A percentile compares a stretch with the other conserved stretches of the same genome.
These are phyloP conservation scores for Brachylomia viminalis DNA, from an alignment of 2,888 invertebrate species.

Conservation along the genomic window DNA sequence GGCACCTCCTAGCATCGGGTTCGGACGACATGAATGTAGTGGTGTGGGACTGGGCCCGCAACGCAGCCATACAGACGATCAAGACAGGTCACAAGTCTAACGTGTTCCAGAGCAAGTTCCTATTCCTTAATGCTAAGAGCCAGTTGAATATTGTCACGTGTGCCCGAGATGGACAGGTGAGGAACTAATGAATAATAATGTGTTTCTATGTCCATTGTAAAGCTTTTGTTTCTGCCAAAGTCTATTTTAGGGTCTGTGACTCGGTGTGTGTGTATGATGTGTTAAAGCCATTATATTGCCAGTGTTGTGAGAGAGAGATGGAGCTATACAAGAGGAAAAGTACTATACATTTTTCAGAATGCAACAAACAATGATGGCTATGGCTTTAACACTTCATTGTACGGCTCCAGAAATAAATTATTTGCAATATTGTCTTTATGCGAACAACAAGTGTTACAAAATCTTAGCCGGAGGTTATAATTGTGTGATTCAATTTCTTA, in stretches of 20 bases:
- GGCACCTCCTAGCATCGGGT: constrained; percentile 95
- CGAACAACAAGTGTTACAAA: background rate
- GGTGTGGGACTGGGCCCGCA: constrained; percentile 97
- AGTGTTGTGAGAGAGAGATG: background rate
- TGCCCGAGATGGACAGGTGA: constrained; percentile 97
- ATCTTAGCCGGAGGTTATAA: background rate
- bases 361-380: background rate
- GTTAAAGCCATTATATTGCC: background rate
- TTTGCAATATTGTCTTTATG: background rate
- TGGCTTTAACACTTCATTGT: background rate
- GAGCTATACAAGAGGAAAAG: background rate
- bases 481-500: constrained; percentile 1
- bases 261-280: too few relatives aligned
- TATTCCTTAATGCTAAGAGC: constrained; percentile 92
- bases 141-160: constrained; percentile 96
- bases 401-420: background rate
- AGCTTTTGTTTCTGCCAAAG: background rate
- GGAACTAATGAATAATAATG: constrained; percentile 12
- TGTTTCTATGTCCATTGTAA: background rate
- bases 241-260: background rate
- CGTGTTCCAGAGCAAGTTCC: constrained; percentile 97
- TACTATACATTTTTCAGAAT: background rate
- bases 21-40: constrained; percentile 97
- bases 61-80: constrained; percentile 92
- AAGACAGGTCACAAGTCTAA: constrained; percentile 96